These are phyloP conservation scores for Mastomys coucha DNA, from an alignment of 2,113 vertebrate species.

Conservation along the genomic window DNA sequence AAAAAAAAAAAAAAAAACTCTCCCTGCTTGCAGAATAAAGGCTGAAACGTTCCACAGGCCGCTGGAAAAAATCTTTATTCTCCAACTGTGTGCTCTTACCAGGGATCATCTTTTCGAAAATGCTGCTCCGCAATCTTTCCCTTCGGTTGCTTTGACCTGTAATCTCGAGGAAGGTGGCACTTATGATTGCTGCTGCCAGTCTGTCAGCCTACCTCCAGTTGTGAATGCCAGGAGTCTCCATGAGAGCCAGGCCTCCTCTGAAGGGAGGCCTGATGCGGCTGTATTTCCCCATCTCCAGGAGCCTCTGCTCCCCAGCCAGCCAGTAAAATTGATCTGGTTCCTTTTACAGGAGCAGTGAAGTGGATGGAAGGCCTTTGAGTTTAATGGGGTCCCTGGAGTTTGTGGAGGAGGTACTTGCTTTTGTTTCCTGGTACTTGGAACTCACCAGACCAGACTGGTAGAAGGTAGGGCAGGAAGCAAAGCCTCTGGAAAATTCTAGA, in stretches of 20 bases:
- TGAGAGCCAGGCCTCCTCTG: background rate
- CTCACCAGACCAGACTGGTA: background rate
- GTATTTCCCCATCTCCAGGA: background rate
- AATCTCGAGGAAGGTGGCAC: background rate
- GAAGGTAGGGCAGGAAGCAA: background rate
- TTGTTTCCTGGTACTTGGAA: background rate
- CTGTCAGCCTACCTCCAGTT: background rate
- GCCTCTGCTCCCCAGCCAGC: background rate
- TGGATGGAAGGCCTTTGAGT: constrained; percentile 25
- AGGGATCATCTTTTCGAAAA: constrained; percentile 43
- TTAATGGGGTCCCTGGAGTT: constrained; percentile 61
- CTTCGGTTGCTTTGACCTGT: constrained; percentile 40
- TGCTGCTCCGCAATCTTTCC: constrained; percentile 5
- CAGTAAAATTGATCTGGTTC: constrained; percentile 17
- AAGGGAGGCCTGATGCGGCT: background rate
- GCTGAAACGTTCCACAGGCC: constrained; percentile 18
- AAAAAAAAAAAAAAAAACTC: background rate
- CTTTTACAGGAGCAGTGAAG: constrained; percentile 37
- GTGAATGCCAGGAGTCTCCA: background rate
- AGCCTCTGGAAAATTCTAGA: background rate
- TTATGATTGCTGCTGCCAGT: accelerated
- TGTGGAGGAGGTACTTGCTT: background rate
- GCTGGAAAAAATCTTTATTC: background rate
- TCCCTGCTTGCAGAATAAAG: background rate
- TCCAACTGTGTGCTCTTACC: background rate